Conservation (phyloP, 2,888 invertebrate genomes). For the Apotomis betuletana region DNA sequence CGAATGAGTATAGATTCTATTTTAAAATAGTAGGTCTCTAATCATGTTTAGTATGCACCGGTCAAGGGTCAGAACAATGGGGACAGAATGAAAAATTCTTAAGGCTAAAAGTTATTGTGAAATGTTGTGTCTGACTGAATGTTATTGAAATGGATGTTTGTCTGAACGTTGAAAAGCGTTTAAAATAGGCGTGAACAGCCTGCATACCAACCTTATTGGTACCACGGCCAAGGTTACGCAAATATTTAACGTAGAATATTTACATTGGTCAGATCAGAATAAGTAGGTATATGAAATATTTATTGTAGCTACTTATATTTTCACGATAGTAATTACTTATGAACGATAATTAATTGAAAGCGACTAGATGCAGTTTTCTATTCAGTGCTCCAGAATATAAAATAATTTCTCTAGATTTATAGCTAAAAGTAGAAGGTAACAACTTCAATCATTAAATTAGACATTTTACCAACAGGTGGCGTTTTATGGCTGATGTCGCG, state of each 20-base stretch:
- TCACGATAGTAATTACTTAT: too few relatives aligned
- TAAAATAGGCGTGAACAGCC: conserved; percentile 4
- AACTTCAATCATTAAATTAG: too few relatives aligned
- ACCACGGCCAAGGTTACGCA: conserved; percentile 10
- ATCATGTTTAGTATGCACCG: conserved; percentile 35
- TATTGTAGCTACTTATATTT: too few relatives aligned
- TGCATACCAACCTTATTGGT: conserved; percentile 9
- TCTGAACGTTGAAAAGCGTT: not conserved
- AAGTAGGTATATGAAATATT: too few relatives aligned
- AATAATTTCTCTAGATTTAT: too few relatives aligned
- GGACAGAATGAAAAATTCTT: conserved; percentile 31
- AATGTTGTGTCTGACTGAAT: not conserved
- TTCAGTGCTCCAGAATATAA: too few relatives aligned
- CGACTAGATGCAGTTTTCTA: too few relatives aligned
- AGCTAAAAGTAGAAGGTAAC: too few relatives aligned
- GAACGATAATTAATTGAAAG: too few relatives aligned
- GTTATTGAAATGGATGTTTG: not conserved
- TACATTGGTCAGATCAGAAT: too few relatives aligned
- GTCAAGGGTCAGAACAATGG: conserved; percentile 38
- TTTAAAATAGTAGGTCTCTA: conserved; percentile 3
- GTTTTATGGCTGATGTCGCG: too few relatives aligned
- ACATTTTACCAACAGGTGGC: too few relatives aligned
- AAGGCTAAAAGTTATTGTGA: conserved; percentile 32
- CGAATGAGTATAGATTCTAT: not conserved
- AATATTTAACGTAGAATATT: not conserved